Evolutionary conservation across 2,113 vertebrate genomes (phyloP).

Genomic region (Ciconia maguari): DNA sequence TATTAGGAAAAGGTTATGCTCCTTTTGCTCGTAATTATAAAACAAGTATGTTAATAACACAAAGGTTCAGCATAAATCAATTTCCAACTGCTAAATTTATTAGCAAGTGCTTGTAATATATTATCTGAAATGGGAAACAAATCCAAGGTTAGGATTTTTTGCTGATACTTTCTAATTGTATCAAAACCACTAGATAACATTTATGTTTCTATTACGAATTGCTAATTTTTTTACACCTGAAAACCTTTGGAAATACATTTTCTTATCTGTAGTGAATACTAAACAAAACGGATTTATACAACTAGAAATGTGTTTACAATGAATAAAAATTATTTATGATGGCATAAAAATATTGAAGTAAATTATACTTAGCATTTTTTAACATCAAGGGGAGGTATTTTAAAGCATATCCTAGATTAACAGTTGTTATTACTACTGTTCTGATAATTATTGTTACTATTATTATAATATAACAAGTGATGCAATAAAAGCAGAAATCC

Average conservation of each 20-base stretch:
- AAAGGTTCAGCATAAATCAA: constrained; percentile 64
- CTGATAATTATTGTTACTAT: not conserved
- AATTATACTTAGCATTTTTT: constrained; percentile 57
- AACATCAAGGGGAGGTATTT: constrained; percentile 3
- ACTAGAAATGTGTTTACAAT: constrained; percentile 57
- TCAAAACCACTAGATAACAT: constrained; percentile 21
- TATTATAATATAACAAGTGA: not conserved
- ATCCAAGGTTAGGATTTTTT: constrained; percentile 28
- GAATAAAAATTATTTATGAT: constrained; percentile 72
- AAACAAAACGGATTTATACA: constrained; percentile 66
- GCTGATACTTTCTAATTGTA: constrained; percentile 50
- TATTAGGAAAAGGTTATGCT: constrained; percentile 65
- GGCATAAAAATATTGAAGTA: constrained; percentile 70
- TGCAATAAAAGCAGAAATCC: constrained; percentile 2
- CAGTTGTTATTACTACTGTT: constrained; percentile 52
- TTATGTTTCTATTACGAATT: constrained; percentile 57
- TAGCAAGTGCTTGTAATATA: constrained; percentile 35
- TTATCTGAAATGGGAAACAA: constrained; percentile 42
- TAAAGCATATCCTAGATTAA: constrained; percentile 46
- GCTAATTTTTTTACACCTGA: constrained; percentile 40
- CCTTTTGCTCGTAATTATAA: constrained; percentile 58
- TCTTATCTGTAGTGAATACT: constrained; percentile 54
- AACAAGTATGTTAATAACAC: constrained; percentile 61
- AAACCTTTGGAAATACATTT: constrained; percentile 54
- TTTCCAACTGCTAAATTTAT: constrained; percentile 55